Conservation (phyloP, 2,797 vertebrate species). For the Lutjanus campechanus region DNA sequence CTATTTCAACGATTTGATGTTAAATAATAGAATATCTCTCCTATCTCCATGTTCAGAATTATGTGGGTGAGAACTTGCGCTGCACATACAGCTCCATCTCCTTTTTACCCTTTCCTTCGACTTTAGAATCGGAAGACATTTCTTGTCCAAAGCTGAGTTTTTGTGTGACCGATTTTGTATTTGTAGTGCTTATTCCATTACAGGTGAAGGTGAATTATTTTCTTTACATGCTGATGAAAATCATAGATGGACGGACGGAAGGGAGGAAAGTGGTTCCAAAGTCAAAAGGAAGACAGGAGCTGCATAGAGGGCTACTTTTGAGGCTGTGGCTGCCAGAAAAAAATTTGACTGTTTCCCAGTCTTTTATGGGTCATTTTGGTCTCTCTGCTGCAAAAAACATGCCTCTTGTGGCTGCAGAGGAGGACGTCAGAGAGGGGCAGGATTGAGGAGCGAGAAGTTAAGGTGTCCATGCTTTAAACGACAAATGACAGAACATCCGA, state of each 20-base stretch:
- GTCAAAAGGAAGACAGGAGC: slow-evolving; percentile 78
- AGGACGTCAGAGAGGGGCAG: slow-evolving; percentile 28
- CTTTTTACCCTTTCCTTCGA: slow-evolving; percentile 43
- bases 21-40: slow-evolving; percentile 16
- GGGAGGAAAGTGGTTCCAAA: slow-evolving; percentile 38
- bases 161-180: slow-evolving; percentile 12
- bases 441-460: slow-evolving; percentile 37
- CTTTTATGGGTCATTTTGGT: slow-evolving; percentile 45
- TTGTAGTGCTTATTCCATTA: slow-evolving; percentile 37
- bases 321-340: slow-evolving; percentile 40
- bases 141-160: slow-evolving; percentile 21
- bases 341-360: slow-evolving; percentile 27
- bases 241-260: slow-evolving; percentile 36
- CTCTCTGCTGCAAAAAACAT: slow-evolving; percentile 56
- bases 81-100: slow-evolving; percentile 52
- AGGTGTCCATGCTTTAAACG: slow-evolving; percentile 71
- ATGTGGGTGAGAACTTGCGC: slow-evolving; percentile 35
- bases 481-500: slow-evolving; percentile 45
- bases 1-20: slow-evolving; percentile 18
- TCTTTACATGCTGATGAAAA: slow-evolving; percentile 65
- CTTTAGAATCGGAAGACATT: slow-evolving; percentile 51
- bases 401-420: slow-evolving; percentile 57
- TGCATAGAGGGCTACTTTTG: slow-evolving; percentile 72
- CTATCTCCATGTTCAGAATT: slow-evolving; percentile 26
- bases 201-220: slow-evolving; percentile 25